Evolutionary conservation across 2,888 invertebrate species (phyloP).

Genomic region (Ectobius pallidus): DNA sequence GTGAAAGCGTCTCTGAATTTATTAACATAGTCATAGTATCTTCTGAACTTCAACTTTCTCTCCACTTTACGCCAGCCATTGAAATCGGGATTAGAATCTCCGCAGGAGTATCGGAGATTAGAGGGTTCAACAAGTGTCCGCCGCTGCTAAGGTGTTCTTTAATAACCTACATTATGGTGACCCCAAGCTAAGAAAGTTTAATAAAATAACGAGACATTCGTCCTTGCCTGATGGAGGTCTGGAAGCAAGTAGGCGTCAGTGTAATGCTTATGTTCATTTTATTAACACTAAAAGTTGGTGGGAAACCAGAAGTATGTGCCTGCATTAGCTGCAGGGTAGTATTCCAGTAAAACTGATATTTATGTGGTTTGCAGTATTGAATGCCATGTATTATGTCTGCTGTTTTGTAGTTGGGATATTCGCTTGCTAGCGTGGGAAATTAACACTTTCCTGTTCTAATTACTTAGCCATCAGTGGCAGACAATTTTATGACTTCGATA

Average conservation of each 20-base stretch:
- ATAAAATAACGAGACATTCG: neutral
- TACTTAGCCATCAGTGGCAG: too few relatives aligned
- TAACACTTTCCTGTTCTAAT: too few relatives aligned
- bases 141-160: neutral
- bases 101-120: neutral
- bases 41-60: slow-evolving; percentile 8
- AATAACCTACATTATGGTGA: neutral
- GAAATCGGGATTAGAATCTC: neutral
- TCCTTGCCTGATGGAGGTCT: too few relatives aligned
- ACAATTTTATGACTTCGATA: too few relatives aligned
- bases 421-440: too few relatives aligned
- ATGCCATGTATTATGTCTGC: too few relatives aligned
- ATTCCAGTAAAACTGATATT: too few relatives aligned
- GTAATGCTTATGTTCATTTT: neutral
- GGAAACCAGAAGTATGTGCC: neutral
- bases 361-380: too few relatives aligned
- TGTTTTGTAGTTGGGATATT: too few relatives aligned
- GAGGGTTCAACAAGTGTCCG: neutral
- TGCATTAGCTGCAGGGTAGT: too few relatives aligned
- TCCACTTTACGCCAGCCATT: neutral
- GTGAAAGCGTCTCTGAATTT: neutral
- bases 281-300: neutral
- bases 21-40: neutral
- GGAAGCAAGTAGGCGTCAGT: neutral
- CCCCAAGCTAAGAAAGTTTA: neutral